Base-by-base conservation (phyloP, 2,888 invertebrate species). In the Amphipyra berbera region DNA sequence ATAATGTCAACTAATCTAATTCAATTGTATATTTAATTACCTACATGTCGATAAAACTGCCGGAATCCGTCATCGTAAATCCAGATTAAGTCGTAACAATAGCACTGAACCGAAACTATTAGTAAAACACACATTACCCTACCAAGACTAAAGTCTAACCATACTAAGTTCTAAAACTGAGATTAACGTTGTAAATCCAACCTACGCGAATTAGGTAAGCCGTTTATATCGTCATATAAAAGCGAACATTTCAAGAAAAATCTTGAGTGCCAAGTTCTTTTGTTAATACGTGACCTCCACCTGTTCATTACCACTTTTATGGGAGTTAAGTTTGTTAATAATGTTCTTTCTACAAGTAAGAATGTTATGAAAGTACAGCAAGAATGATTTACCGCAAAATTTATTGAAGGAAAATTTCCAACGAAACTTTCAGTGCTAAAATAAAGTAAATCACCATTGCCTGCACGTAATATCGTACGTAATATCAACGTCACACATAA, bases 151-250 rank as follows among this genome's bases (percentile, higher is more conserved):
- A 12, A 56, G 52, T 35, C 45, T 60, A 61, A 67, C 60, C 70
- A 73, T 69, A 61, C 50, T 35, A 37, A 67, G 67, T 57, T 68
- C 53, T 60, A 61, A 65, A 71, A 70, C 68, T 54, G 14, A 69
- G 74, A 81, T 82, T 67, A 68, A 82, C 68, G 79, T 76, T 74
- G 78, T 81, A 71, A 79, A 76, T 66, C 52, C 64, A 58, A 70
- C 83, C 82, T 72, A 86, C 83, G 79, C 81, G 78, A 82, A 83
- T 81, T 76, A 69, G 41, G 58, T 45, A 6, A 30, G 1, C 6
- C 30, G 6, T 6, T 30, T 21, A 21, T 1, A 21, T 21, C 30
- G 30, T 7, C 61, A 63, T 35, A 46, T 73, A 56, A 58, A 33
- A 66, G 66, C 57, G 44, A 67, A 72, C 76, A 76, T 84, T 82